These are phyloP conservation scores for Lapara coniferarum DNA, from an alignment of 2,888 invertebrate species.

Conservation along the genomic window DNA sequence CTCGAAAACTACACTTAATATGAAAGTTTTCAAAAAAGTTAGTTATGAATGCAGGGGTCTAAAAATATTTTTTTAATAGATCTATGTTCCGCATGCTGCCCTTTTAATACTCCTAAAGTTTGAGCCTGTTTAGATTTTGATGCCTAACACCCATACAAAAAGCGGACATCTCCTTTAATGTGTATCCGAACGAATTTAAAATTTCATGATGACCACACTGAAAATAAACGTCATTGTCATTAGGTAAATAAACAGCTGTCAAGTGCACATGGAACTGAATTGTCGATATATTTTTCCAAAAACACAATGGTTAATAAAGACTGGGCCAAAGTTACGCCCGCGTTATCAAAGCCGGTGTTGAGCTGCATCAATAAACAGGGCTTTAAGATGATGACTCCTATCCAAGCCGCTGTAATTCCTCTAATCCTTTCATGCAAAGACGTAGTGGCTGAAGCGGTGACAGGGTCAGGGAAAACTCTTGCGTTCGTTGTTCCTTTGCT, in stretches of 20 bases:
- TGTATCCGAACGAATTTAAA: conserved; percentile 14
- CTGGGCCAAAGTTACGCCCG: conserved; percentile 70
- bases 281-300: conserved; percentile 5
- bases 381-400: conserved; percentile 84
- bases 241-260: conserved; percentile 41
- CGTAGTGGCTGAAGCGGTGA: conserved; percentile 98
- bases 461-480: conserved; percentile 98
- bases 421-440: conserved; percentile 95
- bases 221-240: conserved; percentile 36
- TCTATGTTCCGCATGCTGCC: no score
- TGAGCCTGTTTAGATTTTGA: no score
- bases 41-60: no score
- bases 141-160: no score
- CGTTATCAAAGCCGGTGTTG: conserved; percentile 77
- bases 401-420: conserved; percentile 94
- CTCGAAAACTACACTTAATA: no score
- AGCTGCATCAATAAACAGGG: conserved; percentile 79
- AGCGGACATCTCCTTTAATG: no score
- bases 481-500: conserved; percentile 97
- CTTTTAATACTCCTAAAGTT: no score
- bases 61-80: no score
- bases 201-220: conserved; percentile 20
- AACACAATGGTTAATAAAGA: conserved; percentile 71
- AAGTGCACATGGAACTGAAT: conserved; percentile 43
- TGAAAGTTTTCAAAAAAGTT: no score